Evolutionary conservation across 1,140 invertebrate species (phyloP), one percentile per base, ranked within the genome.

Genomic region (Papilio polyxenes): DNA sequence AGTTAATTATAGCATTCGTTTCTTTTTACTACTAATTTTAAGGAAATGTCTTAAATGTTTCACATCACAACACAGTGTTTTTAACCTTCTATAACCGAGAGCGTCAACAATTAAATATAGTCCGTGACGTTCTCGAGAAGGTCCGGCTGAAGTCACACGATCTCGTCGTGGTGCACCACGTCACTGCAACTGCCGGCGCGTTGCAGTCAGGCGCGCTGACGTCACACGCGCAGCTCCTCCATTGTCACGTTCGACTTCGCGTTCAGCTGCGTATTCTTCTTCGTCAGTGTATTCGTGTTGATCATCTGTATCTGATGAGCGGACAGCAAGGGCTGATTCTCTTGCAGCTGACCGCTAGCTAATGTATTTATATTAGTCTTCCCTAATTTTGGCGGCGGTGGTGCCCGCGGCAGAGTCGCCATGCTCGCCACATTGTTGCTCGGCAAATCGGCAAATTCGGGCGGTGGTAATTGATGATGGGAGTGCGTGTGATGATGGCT

Each of bases 201-300:
- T 85, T 94, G 94, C 92, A 95, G 94, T 95, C 94, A 95, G 89
- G 93, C 93, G 79, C 94, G 93, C 94, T 96, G 95, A 92, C 96
- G 97, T 97, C 97, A 97, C 96, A 97, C 97, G 80, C 97, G 93
- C 92, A 97, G 90, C 94, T 97, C 97, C 92, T 97, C 97, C 96
- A 97, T 97, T 59, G 95, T 96, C 89, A 95, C 95, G 91, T 93
- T 96, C 84, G 95, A 95, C 91, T 95, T 96, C 59, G 95, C 95
- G 92, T 95, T 96, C 91, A 95, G 81, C 87, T 95, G 95, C 20
- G 95, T 96, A 84, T 96, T 96, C 90, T 96, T 96, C 90, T 96
- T 96, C 17, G 96, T 96, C 76, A 96, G 84, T 1, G 96, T 96
- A 65, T 95, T 96, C 11, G 95, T 96, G 86, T 96, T 96, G 83